These are phyloP conservation scores for Psilopogon haemacephalus DNA, from an alignment of 2,113 vertebrate genomes.

Conservation along the genomic window DNA sequence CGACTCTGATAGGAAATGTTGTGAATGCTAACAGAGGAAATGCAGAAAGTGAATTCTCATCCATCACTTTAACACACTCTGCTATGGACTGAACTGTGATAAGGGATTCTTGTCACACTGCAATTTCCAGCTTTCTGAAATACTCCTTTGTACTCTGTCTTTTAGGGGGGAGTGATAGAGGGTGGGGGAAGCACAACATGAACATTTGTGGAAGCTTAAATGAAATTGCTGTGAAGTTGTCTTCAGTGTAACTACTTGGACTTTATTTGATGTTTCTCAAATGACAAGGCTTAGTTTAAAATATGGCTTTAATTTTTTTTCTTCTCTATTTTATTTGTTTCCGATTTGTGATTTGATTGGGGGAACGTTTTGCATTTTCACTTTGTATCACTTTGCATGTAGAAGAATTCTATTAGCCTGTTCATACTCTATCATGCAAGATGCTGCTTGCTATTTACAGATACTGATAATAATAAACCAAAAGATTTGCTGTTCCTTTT, in stretches of 20 bases:
- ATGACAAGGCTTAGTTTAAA: background rate
- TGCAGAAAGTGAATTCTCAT: constrained; percentile 47
- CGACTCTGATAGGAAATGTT: constrained; percentile 48
- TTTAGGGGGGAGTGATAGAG: background rate
- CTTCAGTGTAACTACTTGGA: background rate
- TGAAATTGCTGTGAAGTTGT: constrained; percentile 12
- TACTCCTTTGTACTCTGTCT: constrained; percentile 11
- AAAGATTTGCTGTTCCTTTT: background rate
- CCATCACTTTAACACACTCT: constrained; percentile 58
- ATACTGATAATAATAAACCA: background rate
- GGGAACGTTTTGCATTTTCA: background rate
- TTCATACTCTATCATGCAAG: background rate
- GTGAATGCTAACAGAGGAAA: constrained; percentile 22
- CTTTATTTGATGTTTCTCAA: background rate
- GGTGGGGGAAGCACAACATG: background rate
- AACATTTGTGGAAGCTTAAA: background rate
- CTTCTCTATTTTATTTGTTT: background rate
- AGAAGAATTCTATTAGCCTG: background rate
- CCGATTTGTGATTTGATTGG: background rate
- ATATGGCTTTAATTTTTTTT: background rate
- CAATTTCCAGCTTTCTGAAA: constrained; percentile 54
- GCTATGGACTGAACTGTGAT: constrained; percentile 39
- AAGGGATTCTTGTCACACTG: constrained; percentile 63
- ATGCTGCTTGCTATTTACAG: background rate
- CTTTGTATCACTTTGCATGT: background rate